A percentile compares a stretch with the other conserved stretches of the same genome.
Evolutionary conservation across 2,888 invertebrate genomes (phyloP).

Genomic region (Melikaiella ostensackeni): DNA sequence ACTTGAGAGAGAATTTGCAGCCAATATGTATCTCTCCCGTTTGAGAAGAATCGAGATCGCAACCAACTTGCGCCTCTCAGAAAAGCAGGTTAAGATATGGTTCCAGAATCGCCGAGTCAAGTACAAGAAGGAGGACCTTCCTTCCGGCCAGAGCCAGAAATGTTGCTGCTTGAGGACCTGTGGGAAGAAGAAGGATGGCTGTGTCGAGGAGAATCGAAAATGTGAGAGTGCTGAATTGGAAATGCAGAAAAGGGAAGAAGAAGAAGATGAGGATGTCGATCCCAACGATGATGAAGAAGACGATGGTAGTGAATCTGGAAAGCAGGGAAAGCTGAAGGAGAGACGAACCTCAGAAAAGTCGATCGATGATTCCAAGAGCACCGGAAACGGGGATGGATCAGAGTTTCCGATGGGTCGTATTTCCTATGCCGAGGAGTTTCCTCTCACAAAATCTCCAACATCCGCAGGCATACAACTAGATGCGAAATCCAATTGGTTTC

Average conservation of each 20-base stretch:
- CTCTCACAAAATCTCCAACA: slow-evolving; percentile 12
- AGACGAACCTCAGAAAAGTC: slow-evolving; percentile 6
- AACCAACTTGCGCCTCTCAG: slow-evolving; percentile 90
- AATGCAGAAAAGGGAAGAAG: slow-evolving; percentile 44
- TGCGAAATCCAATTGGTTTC: slow-evolving; percentile 32
- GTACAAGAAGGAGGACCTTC: slow-evolving; percentile 92
- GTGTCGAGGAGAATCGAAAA: slow-evolving; percentile 55
- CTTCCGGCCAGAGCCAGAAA: slow-evolving; percentile 75
- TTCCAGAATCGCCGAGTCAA: slow-evolving; percentile 96
- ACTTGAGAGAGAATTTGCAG: slow-evolving; percentile 86
- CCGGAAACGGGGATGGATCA: slow-evolving; percentile 12
- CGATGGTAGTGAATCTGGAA: slow-evolving; percentile 40
- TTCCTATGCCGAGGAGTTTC: slow-evolving; percentile 35
- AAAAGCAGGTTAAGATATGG: slow-evolving; percentile 98
- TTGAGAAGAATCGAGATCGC: slow-evolving; percentile 95
- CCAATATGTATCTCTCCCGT: slow-evolving; percentile 94
- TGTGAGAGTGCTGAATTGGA: slow-evolving; percentile 55
- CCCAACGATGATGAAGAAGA: slow-evolving; percentile 38
- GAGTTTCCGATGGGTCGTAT: slow-evolving; percentile 27
- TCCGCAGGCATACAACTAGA: slow-evolving; percentile 12
- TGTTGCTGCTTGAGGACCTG: slow-evolving; percentile 80
- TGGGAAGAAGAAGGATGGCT: slow-evolving; percentile 70
- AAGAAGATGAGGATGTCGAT: slow-evolving; percentile 28
- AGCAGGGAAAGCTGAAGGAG: slow-evolving; percentile 26
- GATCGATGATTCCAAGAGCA: slow-evolving; percentile 27